Conservation (phyloP, 2,888 invertebrate genomes). For the Drosophila cognata region DNA sequence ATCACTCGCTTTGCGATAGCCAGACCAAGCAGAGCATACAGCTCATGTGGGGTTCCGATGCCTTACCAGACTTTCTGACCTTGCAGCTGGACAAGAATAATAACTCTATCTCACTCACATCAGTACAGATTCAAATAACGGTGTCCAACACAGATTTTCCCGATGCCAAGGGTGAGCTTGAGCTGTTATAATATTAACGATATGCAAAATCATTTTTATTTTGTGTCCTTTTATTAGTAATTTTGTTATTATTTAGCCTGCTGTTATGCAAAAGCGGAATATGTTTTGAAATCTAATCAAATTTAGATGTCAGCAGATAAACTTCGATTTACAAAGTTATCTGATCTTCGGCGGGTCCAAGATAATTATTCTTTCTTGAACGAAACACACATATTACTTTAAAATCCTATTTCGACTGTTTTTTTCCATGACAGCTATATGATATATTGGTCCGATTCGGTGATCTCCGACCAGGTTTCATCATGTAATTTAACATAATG, state of each 20-base stretch:
- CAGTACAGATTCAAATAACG: conserved; percentile 75
- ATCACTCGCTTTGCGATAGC: conserved; percentile 84
- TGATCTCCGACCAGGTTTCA: too few species aligned
- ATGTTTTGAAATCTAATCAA: neutral
- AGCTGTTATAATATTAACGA: neutral
- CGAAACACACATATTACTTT: neutral
- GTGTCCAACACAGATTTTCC: conserved; percentile 82
- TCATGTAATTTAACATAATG: too few species aligned
- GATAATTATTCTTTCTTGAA: neutral
- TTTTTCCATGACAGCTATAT: too few species aligned
- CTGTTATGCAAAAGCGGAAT: neutral
- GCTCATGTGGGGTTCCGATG: conserved; percentile 72
- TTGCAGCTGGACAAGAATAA: conserved; percentile 85
- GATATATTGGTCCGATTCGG: too few species aligned
- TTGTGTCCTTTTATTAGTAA: neutral
- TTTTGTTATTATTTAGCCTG: neutral
- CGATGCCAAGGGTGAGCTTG: conserved; percentile 79
- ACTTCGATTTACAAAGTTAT: neutral
- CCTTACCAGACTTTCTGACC: conserved; percentile 73
- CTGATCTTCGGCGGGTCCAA: neutral
- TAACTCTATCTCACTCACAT: conserved; percentile 79
- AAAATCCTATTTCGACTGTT: too few species aligned
- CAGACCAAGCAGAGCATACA: conserved; percentile 85
- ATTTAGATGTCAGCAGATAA: neutral
- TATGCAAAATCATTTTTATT: neutral